Conservation (phyloP, 2,797 vertebrate genomes). For the Falco concolor region DNA sequence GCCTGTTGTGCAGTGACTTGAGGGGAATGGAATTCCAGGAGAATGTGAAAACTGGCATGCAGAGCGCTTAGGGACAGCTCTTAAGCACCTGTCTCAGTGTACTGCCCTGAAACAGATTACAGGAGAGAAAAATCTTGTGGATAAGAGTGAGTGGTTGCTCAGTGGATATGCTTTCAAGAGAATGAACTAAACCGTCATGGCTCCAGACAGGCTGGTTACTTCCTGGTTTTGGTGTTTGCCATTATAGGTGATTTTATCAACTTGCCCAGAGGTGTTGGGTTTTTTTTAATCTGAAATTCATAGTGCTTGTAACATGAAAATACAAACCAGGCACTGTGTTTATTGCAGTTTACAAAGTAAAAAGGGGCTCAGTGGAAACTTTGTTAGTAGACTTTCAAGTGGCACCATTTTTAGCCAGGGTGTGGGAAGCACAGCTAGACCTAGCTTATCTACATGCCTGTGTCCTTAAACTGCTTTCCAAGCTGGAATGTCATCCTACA, state of each 20-base stretch:
- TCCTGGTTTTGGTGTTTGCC: neutral
- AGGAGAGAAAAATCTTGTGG: neutral
- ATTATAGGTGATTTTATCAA: neutral
- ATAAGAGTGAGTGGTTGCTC: neutral
- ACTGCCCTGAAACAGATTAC: neutral
- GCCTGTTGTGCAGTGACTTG: neutral
- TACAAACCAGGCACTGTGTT: neutral
- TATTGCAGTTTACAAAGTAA: neutral
- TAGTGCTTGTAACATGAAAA: neutral
- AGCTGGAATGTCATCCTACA: neutral
- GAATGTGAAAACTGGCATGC: neutral
- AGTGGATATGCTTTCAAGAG: neutral
- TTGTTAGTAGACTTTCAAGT: neutral
- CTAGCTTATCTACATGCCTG: neutral
- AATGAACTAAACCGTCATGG: neutral
- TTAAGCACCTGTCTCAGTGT: neutral
- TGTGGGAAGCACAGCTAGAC: neutral
- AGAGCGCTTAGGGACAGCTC: neutral
- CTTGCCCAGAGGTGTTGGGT: neutral
- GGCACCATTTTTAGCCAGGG: neutral
- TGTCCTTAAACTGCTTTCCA: neutral
- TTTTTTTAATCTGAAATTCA: neutral
- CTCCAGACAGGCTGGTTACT: neutral
- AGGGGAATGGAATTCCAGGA: neutral
- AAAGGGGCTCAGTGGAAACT: neutral